Evolutionary conservation across 2,888 invertebrate genomes (phyloP).

Genomic region (Onchidella celtica): DNA sequence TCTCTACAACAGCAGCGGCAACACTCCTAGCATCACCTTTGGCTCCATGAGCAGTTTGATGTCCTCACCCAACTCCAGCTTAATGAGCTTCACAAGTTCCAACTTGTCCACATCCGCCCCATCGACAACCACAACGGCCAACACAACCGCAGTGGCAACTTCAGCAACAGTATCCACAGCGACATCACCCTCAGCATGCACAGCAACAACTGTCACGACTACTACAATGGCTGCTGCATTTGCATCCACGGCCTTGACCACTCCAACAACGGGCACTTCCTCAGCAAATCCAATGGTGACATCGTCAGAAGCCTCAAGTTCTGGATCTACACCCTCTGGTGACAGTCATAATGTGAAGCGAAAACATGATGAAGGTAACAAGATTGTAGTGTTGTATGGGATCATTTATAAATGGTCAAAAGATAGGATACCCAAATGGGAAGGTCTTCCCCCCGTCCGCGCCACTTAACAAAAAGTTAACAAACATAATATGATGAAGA

Average conservation of each 20-base stretch:
- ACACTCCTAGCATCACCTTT: constrained; percentile 8
- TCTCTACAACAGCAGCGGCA: constrained; percentile 10
- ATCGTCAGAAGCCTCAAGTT: neutral
- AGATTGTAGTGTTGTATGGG: too few species aligned
- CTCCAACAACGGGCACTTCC: neutral
- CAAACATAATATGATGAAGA: too few species aligned
- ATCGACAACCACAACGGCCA: neutral
- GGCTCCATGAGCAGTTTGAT: constrained; percentile 26
- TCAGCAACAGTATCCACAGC: neutral
- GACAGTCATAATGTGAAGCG: neutral
- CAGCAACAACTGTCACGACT: neutral
- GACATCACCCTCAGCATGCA: neutral
- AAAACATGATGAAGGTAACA: constrained; percentile 38
- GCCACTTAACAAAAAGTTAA: too few species aligned
- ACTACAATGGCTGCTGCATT: neutral
- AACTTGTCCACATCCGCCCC: neutral
- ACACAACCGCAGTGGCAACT: neutral
- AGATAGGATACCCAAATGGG: too few species aligned
- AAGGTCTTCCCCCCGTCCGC: too few species aligned
- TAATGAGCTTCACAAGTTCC: neutral
- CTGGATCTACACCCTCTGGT: neutral
- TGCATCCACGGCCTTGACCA: neutral
- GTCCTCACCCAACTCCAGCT: neutral
- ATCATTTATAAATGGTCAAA: too few species aligned
- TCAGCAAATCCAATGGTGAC: neutral